phyloP scores from a whole-genome alignment of 1,140 invertebrate genomes.

The Brachionus calyciflorus region DNA sequence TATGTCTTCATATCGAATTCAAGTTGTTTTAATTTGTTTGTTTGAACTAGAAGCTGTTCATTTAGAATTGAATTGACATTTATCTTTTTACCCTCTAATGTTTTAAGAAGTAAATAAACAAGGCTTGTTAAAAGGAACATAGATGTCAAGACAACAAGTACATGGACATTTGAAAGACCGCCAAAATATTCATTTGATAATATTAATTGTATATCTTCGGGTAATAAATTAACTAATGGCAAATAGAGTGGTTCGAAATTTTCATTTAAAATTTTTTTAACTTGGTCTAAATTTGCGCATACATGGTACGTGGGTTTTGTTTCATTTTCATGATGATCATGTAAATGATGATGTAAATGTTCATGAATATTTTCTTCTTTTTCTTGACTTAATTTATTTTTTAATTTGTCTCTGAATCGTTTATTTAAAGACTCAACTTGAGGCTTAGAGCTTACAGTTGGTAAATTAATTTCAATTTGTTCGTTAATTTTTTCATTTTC shows the following conservation, averaged over 20 bases:
- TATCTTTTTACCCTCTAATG: constrained; percentile 8
- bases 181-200: constrained; percentile 4
- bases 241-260: constrained; percentile 22
- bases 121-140: neutral
- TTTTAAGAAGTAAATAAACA: neutral
- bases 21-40: neutral
- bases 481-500: no score
- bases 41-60: neutral
- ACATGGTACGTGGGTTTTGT: neutral
- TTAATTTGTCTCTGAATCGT: neutral
- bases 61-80: constrained; percentile 11
- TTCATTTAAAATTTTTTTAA: constrained; percentile 22
- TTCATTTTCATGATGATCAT: neutral
- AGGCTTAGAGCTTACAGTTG: neutral
- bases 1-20: constrained; percentile 18
- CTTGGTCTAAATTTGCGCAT: constrained; percentile 11
- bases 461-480: no score
- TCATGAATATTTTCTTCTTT: neutral
- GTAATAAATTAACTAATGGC: constrained; percentile 19
- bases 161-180: neutral
- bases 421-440: neutral
- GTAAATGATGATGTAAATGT: neutral
- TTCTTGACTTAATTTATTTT: no score
- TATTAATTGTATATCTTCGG: constrained; percentile 17
- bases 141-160: neutral